Evolutionary conservation across 1,140 invertebrate genomes (phyloP).

Genomic region (Atta cephalotes): DNA sequence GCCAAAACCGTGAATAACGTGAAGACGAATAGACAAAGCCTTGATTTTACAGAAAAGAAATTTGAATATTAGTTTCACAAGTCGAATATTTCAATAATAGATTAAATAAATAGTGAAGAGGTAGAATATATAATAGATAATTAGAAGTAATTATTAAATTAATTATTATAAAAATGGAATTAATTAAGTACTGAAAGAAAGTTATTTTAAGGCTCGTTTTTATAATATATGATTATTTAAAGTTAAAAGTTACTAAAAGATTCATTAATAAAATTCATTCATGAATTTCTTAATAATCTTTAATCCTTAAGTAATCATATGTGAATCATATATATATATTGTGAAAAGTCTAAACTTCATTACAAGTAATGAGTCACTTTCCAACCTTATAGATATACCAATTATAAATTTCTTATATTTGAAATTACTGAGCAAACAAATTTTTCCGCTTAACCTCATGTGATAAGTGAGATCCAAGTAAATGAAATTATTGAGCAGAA

Average conservation of each 20-base stretch:
- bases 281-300: too few species aligned
- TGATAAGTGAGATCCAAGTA: not conserved
- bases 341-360: too few species aligned
- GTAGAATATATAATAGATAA: not conserved
- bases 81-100: not conserved
- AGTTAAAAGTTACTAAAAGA: too few species aligned
- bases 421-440: not conserved
- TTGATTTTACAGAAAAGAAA: slow-evolving; percentile 80
- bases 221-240: too few species aligned
- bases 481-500: not conserved
- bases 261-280: too few species aligned
- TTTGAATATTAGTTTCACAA: slow-evolving; percentile 13
- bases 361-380: too few species aligned
- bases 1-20: slow-evolving; percentile 98
- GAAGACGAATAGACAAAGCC: slow-evolving; percentile 98
- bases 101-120: not conserved
- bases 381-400: not conserved
- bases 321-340: too few species aligned
- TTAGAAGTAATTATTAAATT: not conserved
- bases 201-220: too few species aligned
- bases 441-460: not conserved
- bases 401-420: not conserved
- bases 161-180: too few species aligned
- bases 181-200: too few species aligned
- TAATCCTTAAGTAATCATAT: too few species aligned